Conservation (phyloP, 2,113 vertebrate species). For the Seriola dumerili region DNA sequence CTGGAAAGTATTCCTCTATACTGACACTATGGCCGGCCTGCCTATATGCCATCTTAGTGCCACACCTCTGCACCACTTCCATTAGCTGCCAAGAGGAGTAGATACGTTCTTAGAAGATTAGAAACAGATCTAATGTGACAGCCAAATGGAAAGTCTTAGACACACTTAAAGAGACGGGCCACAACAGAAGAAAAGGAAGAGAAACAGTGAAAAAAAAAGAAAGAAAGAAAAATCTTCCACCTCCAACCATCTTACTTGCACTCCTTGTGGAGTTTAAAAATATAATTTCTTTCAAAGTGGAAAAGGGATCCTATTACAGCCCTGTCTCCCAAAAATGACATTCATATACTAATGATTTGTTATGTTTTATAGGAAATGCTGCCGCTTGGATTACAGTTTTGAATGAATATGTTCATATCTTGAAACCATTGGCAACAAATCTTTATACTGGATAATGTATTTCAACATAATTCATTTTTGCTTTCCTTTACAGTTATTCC, state of each 20-base stretch:
- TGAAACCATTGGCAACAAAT: not conserved
- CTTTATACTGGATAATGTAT: not conserved
- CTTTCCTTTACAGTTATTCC: no score
- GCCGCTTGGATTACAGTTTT: not conserved
- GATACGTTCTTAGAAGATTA: constrained; percentile 42
- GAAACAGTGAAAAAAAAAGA: constrained; percentile 7
- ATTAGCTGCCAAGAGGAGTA: constrained; percentile 47
- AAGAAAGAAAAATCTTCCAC: not conserved
- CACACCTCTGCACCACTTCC: constrained; percentile 45
- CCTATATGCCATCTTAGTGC: constrained; percentile 11
- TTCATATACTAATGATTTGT: not conserved
- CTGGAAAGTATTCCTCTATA: constrained; percentile 17
- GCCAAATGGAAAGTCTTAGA: constrained; percentile 69
- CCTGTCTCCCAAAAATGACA: not conserved
- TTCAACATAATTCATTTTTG: not conserved
- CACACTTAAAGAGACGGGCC: constrained; percentile 48
- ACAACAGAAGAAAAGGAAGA: constrained; percentile 27
- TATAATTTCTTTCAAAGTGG: not conserved
- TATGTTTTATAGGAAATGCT: not conserved
- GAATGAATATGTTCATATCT: not conserved
- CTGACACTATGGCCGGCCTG: constrained; percentile 20
- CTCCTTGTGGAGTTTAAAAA: constrained; percentile 7
- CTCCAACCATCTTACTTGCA: not conserved
- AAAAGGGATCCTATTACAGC: not conserved
- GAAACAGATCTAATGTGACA: constrained; percentile 61